Conservation (phyloP, 2,113 vertebrate genomes). For the Psittacara wagleri region DNA sequence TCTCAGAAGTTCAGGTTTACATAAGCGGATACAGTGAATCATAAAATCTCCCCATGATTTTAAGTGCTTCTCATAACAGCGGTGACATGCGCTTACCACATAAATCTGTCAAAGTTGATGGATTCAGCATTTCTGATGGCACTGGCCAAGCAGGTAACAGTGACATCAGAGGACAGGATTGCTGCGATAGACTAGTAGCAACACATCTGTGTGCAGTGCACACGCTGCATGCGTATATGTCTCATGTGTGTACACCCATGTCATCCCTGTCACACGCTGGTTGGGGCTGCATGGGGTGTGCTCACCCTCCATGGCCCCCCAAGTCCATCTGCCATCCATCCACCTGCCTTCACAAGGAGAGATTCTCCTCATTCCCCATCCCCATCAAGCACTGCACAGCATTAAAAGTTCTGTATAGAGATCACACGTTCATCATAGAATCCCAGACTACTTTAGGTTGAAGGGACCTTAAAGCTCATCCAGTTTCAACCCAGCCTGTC, state of each 20-base stretch:
- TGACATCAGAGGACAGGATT: constrained; percentile 26
- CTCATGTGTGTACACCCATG: neutral
- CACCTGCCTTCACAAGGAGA: neutral
- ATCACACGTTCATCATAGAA: neutral
- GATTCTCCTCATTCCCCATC: neutral
- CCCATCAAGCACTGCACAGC: neutral
- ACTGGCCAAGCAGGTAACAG: neutral
- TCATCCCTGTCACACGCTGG: neutral
- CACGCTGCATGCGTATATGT: fast-evolving
- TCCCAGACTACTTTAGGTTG: neutral
- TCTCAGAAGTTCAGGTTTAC: neutral
- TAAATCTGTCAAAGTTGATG: constrained; percentile 8
- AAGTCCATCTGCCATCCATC: neutral
- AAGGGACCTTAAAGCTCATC: neutral
- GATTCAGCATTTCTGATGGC: neutral
- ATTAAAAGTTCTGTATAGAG: fast-evolving
- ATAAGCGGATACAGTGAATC: constrained; percentile 36
- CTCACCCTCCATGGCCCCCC: neutral
- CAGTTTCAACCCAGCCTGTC: neutral
- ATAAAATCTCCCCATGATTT: constrained; percentile 29
- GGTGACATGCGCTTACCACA: neutral
- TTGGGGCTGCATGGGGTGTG: neutral
- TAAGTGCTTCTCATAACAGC: neutral
- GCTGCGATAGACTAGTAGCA: neutral
- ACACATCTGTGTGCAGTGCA: neutral